These are phyloP conservation scores for Daboia siamensis DNA, from an alignment of 2,113 vertebrate genomes.

Conservation along the genomic window DNA sequence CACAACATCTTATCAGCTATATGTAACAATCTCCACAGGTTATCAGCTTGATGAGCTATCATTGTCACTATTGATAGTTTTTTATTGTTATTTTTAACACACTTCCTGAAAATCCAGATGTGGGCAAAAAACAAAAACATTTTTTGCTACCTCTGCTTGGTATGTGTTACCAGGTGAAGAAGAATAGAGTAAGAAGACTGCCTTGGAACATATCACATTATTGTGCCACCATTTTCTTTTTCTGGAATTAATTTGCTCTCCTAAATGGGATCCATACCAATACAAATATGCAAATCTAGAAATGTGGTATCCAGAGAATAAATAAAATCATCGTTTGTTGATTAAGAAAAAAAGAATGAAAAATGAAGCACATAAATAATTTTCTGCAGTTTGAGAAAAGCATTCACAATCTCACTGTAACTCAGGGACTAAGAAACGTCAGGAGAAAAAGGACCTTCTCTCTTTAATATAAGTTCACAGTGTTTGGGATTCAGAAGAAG, in stretches of 20 bases:
- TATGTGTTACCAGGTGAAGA: not conserved
- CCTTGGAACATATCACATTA: not conserved
- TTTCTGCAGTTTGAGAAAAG: not conserved
- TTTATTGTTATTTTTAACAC: not conserved
- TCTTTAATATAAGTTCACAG: not conserved
- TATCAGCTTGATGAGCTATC: not conserved
- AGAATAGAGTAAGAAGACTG: not conserved
- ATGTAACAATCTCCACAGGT: not conserved
- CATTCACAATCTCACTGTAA: not conserved
- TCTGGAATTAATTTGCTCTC: not conserved
- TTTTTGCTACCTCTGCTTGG: not conserved
- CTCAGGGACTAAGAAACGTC: not conserved
- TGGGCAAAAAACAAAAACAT: not conserved
- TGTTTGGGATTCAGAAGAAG: not conserved
- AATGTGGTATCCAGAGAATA: too few species aligned
- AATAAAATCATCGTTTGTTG: too few species aligned
- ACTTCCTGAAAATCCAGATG: not conserved
- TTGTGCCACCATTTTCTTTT: not conserved
- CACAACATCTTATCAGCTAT: not conserved
- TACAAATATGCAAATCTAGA: not conserved
- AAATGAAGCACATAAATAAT: too few species aligned
- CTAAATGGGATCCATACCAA: not conserved
- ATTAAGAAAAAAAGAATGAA: too few species aligned
- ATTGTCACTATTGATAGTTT: not conserved
- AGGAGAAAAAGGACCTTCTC: not conserved